Conservation (phyloP, 2,888 invertebrate genomes). For the Hofmannophila pseudospretella region DNA sequence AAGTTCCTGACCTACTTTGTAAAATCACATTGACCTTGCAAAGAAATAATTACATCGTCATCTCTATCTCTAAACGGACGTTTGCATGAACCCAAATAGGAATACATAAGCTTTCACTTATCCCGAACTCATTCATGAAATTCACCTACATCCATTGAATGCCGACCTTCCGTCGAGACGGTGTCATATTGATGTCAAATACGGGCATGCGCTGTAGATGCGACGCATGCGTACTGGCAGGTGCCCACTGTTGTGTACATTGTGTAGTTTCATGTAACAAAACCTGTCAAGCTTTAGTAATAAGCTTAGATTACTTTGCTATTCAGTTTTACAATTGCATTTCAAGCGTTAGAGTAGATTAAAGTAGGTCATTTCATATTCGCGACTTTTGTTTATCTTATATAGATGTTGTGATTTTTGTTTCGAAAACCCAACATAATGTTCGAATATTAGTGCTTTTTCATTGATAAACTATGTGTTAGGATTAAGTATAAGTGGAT, state of each 20-base stretch:
- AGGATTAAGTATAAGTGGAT: not conserved
- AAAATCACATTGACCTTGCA: too few species aligned
- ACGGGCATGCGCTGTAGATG: conserved; percentile 44
- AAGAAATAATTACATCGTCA: too few species aligned
- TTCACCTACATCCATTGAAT: conserved; percentile 59
- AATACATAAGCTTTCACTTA: not conserved
- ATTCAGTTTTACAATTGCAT: conserved; percentile 29
- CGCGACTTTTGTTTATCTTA: conserved; percentile 26
- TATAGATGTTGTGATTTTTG: conserved; percentile 15
- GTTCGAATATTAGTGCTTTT: conserved; percentile 5
- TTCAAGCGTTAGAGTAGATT: conserved; percentile 14
- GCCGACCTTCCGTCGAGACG: conserved; percentile 40
- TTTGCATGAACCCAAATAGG: not conserved
- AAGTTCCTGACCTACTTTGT: too few species aligned
- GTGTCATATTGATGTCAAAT: conserved; percentile 63
- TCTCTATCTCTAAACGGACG: not conserved
- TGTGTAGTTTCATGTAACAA: conserved; percentile 41
- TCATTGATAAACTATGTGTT: conserved; percentile 1
- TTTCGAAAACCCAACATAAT: conserved; percentile 5
- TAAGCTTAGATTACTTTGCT: conserved; percentile 40
- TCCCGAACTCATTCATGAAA: conserved; percentile 55
- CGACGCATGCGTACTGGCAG: conserved; percentile 37
- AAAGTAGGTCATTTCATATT: too few species aligned
- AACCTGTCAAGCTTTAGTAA: conserved; percentile 57
- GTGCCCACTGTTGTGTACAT: conserved; percentile 47